phyloP scores from a whole-genome alignment of 2,797 vertebrate genomes.

The Enteromius viviparus region DNA sequence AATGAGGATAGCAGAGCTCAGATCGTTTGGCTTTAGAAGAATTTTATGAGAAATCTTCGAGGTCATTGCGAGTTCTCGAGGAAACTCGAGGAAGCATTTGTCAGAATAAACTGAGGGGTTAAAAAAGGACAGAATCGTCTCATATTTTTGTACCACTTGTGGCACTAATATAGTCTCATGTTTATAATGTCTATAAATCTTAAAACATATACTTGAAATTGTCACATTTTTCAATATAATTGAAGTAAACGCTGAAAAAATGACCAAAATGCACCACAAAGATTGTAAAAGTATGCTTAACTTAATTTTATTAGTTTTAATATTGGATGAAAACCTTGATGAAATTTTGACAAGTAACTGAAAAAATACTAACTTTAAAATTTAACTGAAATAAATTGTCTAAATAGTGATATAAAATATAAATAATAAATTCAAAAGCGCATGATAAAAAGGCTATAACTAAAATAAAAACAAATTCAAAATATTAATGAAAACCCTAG shows the following conservation, averaged over 20 bases:
- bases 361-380: background rate
- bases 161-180: background rate
- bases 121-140: background rate
- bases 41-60: background rate
- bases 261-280: background rate
- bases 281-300: background rate
- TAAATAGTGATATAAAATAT: background rate
- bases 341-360: background rate
- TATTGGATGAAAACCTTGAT: background rate
- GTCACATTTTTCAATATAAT: background rate
- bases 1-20: conserved; percentile 8
- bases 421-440: background rate
- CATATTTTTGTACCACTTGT: background rate
- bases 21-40: background rate
- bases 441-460: background rate
- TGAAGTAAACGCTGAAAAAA: background rate
- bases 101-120: background rate
- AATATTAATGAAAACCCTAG: too few species aligned
- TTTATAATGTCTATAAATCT: background rate
- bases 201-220: background rate
- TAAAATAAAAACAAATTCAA: background rate
- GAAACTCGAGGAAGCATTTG: background rate
- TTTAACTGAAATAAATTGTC: background rate
- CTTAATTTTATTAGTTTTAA: too few species aligned
- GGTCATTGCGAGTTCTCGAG: background rate